Evolutionary conservation across 2,888 invertebrate genomes (phyloP), one percentile per base, ranked within the genome.

Genomic region (Priocnemis perturbator): DNA sequence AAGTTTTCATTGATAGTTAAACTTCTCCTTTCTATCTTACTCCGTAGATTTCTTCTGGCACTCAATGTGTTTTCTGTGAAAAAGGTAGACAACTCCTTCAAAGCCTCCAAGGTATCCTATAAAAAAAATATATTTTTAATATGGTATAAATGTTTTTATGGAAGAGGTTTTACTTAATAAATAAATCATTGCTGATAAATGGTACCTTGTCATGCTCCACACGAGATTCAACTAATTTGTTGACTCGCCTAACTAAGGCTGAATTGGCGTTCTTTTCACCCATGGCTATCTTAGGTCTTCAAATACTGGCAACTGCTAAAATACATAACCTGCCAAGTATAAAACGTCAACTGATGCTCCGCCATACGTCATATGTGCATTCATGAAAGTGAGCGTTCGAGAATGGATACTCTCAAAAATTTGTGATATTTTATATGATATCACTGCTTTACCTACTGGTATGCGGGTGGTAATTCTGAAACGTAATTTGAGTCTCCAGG

Each of bases 11-110:
- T 98, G 58, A 98, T 96, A 37, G 93, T 91, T 79, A 98, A 91
- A 87, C 96, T 97, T 75, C 95, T 92, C 86, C 95, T 95, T 88
- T 98, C 98, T 77, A 98, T 97, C 91, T 97, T 96, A 88, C 97
- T 96, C 26, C 97, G 92, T 60, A 98, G 90, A 90, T 97, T 95
- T 83, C 98, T 91, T 76, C 98, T 91, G 30, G 95, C 94, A 67
- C 95, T 93, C 21, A 95, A 87, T 4, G 95, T 96, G 88, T 98
- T 97, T 61, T 97, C 95, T 0, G 92, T 93, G 86, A 97, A 97
- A 87, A 98, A 95, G 19, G 94, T 94, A 11, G 98, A 98, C 48
- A 98, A 90, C 76, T 97, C 96, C 86, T 94, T 94, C 19, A 98
- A 89, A 1, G 97, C 97, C 89, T 97, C 97, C 64, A 98, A 91